phyloP scores from a whole-genome alignment of 2,113 vertebrate species.

The Corvus moneduloides region DNA sequence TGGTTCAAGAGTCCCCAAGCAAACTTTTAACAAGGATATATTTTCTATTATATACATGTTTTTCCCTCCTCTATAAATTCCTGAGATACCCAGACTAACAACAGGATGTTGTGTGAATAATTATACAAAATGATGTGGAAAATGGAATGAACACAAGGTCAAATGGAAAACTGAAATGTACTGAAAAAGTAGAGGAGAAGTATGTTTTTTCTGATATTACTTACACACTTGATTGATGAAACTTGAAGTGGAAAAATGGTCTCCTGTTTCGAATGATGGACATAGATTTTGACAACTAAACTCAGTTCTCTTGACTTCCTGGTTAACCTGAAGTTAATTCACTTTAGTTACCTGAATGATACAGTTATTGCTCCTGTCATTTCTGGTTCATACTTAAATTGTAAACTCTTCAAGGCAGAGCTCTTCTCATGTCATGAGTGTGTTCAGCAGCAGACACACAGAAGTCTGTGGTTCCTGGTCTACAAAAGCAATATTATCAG shows the following conservation, averaged over 20 bases:
- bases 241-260: not conserved
- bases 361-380: not conserved
- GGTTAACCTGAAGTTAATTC: conserved; percentile 7
- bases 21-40: not conserved
- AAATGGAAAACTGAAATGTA: not conserved
- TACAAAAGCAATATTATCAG: not conserved
- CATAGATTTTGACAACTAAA: conserved; percentile 9
- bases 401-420: not conserved
- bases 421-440: not conserved
- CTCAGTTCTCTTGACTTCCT: not conserved
- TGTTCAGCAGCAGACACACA: not conserved
- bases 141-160: not conserved
- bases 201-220: not conserved
- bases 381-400: not conserved
- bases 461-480: not conserved
- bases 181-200: not conserved
- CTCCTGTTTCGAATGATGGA: not conserved
- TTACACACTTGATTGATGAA: not conserved
- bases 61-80: not conserved
- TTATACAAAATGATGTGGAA: not conserved
- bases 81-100: not conserved
- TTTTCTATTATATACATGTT: not conserved
- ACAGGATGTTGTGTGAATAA: not conserved
- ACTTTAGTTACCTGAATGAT: not conserved
- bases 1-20: not conserved